phyloP scores from a whole-genome alignment of 2,113 vertebrate genomes.

The Sardina pilchardus region DNA sequence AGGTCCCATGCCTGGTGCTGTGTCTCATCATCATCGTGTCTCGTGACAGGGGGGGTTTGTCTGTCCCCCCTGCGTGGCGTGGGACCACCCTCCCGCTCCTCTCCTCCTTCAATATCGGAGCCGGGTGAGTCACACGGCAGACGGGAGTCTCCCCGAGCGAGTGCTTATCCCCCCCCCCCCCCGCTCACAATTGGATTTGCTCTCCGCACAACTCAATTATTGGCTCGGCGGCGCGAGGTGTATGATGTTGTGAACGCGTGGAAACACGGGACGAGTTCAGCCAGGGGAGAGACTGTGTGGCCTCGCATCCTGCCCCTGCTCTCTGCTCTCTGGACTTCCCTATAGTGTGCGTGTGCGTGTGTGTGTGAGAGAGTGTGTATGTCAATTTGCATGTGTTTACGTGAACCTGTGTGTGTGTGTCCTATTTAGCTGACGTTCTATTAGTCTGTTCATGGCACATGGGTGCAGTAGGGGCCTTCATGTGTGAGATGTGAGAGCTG shows the following conservation, averaged over 20 bases:
- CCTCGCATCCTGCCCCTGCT: background rate
- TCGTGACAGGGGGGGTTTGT: background rate
- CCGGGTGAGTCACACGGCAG: background rate
- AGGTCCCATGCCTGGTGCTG: background rate
- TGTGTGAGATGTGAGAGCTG: background rate
- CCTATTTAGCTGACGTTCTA: no score
- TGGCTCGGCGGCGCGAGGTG: background rate
- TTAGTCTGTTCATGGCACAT: background rate
- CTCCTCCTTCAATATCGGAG: background rate
- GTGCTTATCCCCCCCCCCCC: background rate
- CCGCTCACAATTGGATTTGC: background rate
- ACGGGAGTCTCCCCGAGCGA: background rate
- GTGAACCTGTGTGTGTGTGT: background rate
- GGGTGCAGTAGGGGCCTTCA: background rate
- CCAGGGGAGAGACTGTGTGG: no score
- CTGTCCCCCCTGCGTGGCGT: background rate
- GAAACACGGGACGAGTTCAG: background rate
- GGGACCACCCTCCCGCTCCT: background rate
- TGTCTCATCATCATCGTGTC: background rate
- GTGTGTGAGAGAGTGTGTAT: no score
- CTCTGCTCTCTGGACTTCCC: background rate
- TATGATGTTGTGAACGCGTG: background rate
- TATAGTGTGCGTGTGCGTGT: no score
- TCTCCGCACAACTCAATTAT: slow-evolving; percentile 1
- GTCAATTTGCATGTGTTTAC: no score